These are phyloP conservation scores for Leucania comma DNA, from an alignment of 2,888 invertebrate genomes.

Conservation along the genomic window DNA sequence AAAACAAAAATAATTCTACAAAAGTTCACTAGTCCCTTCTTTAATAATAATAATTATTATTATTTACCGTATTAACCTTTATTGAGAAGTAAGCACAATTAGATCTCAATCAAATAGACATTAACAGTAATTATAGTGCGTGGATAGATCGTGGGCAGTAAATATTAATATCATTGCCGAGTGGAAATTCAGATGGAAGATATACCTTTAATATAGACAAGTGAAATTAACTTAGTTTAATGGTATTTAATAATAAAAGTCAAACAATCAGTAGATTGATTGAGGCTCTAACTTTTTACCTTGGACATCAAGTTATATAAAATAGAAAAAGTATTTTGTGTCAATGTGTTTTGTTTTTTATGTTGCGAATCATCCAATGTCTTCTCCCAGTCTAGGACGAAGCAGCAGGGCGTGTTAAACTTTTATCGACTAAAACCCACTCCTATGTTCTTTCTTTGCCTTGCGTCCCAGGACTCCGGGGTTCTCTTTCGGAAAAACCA, in stretches of 20 bases:
- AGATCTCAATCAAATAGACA: constrained; percentile 37
- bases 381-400: no score
- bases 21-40: not conserved
- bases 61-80: not conserved
- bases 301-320: no score
- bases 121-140: constrained; percentile 18
- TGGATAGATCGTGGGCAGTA: constrained; percentile 1
- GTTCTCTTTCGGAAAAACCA: no score
- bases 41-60: not conserved
- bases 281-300: no score
- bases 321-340: no score
- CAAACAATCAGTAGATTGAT: not conserved
- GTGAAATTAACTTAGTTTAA: constrained; percentile 5
- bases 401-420: no score
- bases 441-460: no score
- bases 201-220: not conserved
- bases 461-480: no score
- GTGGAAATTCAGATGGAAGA: not conserved
- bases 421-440: no score
- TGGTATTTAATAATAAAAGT: not conserved
- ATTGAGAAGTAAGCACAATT: constrained; percentile 13
- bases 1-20: not conserved
- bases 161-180: constrained; percentile 18
- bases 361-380: no score
- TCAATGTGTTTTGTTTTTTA: no score